phyloP scores from a whole-genome alignment of 2,797 vertebrate species.

The Holocentrus rufus region DNA sequence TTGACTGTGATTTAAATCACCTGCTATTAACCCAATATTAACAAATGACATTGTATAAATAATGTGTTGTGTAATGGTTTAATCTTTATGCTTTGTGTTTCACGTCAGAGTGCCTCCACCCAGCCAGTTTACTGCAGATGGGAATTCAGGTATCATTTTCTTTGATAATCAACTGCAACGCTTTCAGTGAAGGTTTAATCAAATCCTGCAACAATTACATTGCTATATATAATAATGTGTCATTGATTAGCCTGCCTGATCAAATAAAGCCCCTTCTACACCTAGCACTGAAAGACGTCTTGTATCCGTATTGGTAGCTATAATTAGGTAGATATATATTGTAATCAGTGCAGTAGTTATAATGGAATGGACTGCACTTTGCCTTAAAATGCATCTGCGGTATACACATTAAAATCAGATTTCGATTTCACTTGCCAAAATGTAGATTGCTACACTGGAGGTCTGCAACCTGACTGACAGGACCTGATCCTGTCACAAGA shows the following conservation, averaged over 20 bases:
- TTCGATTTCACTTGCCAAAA: too few relatives aligned
- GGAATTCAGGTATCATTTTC: slow-evolving; percentile 71
- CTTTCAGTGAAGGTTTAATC: background rate
- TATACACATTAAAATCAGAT: too few relatives aligned
- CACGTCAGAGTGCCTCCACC: slow-evolving; percentile 79
- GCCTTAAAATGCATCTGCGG: too few relatives aligned
- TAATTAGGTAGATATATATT: too few relatives aligned
- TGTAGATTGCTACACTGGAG: too few relatives aligned
- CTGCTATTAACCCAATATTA: slow-evolving; percentile 7
- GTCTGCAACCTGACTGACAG: too few relatives aligned
- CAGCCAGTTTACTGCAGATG: slow-evolving; percentile 77
- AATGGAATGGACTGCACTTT: too few relatives aligned
- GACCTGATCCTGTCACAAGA: too few relatives aligned
- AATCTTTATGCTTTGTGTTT: slow-evolving; percentile 35
- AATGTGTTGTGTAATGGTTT: slow-evolving; percentile 18
- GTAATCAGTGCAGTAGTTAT: too few relatives aligned
- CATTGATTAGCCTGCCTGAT: background rate
- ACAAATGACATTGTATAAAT: background rate
- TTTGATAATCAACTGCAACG: background rate
- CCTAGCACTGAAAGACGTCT: too few relatives aligned
- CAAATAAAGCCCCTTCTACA: background rate
- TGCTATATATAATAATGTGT: background rate
- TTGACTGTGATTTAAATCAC: background rate
- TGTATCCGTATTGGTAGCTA: too few relatives aligned
- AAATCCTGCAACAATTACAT: background rate